Evolutionary conservation across 1,140 invertebrate genomes (phyloP).

Genomic region (Atta colombica): DNA sequence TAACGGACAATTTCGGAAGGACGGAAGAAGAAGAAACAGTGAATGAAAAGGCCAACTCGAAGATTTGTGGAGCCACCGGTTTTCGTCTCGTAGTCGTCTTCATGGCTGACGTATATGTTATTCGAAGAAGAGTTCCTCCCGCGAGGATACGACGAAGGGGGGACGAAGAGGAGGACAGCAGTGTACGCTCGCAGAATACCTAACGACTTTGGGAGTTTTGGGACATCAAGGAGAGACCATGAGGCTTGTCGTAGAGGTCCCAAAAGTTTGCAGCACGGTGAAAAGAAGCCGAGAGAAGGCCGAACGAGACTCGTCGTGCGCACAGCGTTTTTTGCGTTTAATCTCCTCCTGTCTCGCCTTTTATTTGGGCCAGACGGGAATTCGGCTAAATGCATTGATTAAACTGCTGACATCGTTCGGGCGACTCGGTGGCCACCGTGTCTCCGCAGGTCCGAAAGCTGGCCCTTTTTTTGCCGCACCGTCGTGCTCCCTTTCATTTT

Average conservation of each 20-base stretch:
- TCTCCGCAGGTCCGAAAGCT: slow-evolving; percentile 77
- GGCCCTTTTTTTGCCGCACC: slow-evolving; percentile 78
- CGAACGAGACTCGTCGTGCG: slow-evolving; percentile 70
- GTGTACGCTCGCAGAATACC: slow-evolving; percentile 83
- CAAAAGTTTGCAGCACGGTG: slow-evolving; percentile 42
- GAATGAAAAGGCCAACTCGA: slow-evolving; percentile 68
- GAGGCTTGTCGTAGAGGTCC: slow-evolving; percentile 49
- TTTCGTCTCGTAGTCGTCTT: slow-evolving; percentile 74
- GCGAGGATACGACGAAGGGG: neutral
- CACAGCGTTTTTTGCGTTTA: slow-evolving; percentile 81
- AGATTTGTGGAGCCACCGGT: slow-evolving; percentile 66
- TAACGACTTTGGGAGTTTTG: slow-evolving; percentile 77
- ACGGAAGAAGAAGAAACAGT: slow-evolving; percentile 53
- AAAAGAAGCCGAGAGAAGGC: slow-evolving; percentile 42
- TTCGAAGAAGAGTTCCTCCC: slow-evolving; percentile 71
- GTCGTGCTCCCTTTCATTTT: slow-evolving; percentile 57
- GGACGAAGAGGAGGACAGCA: slow-evolving; percentile 31
- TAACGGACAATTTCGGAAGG: slow-evolving; percentile 9
- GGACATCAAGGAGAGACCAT: slow-evolving; percentile 31
- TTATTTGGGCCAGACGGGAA: slow-evolving; percentile 87
- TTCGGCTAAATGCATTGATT: slow-evolving; percentile 87
- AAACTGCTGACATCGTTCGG: slow-evolving; percentile 84
- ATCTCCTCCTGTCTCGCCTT: slow-evolving; percentile 79
- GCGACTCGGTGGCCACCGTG: slow-evolving; percentile 83
- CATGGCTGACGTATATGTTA: slow-evolving; percentile 73